Percentiles rank a stretch among this genome's conserved stretches.
Conservation (phyloP, 2,113 vertebrate species). For the Eurystomus gularis region DNA sequence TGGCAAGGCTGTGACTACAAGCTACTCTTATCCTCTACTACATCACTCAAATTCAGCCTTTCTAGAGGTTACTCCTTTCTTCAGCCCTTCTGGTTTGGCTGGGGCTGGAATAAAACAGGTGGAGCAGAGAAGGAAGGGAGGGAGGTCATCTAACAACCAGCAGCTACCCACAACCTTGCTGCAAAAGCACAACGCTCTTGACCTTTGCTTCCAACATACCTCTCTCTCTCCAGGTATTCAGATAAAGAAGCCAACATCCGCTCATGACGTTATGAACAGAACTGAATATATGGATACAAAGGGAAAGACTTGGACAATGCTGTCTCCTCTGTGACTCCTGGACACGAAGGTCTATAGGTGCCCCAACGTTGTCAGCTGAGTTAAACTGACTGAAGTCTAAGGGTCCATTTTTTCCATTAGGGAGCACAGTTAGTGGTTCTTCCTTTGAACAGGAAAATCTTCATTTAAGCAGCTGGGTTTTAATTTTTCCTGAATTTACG, state of each 20-base stretch:
- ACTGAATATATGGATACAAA: not conserved
- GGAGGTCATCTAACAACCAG: not conserved
- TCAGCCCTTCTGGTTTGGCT: not conserved
- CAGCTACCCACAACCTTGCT: no score
- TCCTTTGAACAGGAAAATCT: not conserved
- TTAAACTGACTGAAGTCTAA: not conserved
- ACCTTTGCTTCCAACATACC: not conserved
- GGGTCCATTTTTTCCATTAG: not conserved
- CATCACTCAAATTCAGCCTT: not conserved
- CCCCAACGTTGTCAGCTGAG: not conserved
- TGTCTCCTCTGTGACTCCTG: not conserved
- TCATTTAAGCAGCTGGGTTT: not conserved
- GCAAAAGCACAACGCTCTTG: no score
- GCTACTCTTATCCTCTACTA: not conserved
- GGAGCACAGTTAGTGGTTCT: fast-evolving
- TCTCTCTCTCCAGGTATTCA: not conserved
- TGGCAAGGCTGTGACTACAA: not conserved
- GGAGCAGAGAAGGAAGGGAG: not conserved
- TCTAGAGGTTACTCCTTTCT: not conserved
- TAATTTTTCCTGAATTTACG: not conserved
- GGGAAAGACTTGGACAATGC: not conserved
- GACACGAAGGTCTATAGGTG: not conserved
- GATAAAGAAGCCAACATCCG: not conserved
- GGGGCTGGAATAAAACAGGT: not conserved
- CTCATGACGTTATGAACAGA: not conserved